Conservation (phyloP, 2,888 invertebrate genomes). For the Ormia ochracea region DNA sequence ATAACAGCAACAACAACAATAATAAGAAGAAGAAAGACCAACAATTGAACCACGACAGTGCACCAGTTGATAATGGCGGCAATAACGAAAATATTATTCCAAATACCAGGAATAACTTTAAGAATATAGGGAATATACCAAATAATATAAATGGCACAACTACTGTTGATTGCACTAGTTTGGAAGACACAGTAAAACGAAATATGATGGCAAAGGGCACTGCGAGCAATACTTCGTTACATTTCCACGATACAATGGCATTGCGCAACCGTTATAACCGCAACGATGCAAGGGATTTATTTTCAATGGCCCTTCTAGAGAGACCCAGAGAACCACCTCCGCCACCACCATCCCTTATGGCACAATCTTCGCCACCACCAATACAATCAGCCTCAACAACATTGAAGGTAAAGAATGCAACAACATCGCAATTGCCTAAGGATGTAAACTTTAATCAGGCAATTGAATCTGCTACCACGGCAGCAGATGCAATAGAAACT, state of each 20-base stretch:
- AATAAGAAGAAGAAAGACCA: constrained; percentile 19
- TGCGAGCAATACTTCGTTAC: constrained; percentile 70
- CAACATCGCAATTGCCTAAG: constrained; percentile 21
- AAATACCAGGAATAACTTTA: constrained; percentile 51
- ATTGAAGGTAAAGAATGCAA: constrained; percentile 3
- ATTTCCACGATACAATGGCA: constrained; percentile 88
- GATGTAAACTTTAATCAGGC: constrained; percentile 34
- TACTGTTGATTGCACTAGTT: constrained; percentile 62
- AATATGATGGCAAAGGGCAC: background rate
- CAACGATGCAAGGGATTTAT: constrained; percentile 81
- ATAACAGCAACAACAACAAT: constrained; percentile 29
- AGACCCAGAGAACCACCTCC: constrained; percentile 77
- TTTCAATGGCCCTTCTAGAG: constrained; percentile 73
- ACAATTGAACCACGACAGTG: constrained; percentile 23
- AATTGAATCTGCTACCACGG: constrained; percentile 27
- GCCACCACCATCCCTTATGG: constrained; percentile 77
- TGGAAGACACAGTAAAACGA: background rate
- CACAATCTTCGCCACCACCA: background rate
- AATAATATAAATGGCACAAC: constrained; percentile 62
- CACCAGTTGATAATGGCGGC: constrained; percentile 39
- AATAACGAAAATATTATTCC: constrained; percentile 50
- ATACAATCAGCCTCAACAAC: background rate
- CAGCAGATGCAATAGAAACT: constrained; percentile 54
- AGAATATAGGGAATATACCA: constrained; percentile 42
- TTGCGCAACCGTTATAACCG: constrained; percentile 82